Evolutionary conservation across 2,888 invertebrate genomes (phyloP).

Genomic region (Ennomos quercinarius): DNA sequence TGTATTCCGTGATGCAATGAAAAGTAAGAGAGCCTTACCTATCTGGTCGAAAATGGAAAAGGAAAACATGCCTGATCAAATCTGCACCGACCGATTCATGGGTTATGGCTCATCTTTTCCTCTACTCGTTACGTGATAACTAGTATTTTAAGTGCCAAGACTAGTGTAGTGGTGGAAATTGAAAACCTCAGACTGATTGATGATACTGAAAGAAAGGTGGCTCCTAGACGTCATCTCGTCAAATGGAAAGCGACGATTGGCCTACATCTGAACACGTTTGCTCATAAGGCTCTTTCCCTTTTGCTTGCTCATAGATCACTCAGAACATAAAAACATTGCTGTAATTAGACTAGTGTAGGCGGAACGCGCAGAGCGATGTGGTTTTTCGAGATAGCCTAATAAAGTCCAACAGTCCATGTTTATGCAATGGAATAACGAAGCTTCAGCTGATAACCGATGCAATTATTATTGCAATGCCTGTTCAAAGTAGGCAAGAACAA

Average conservation of each 20-base stretch:
- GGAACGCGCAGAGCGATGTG: background rate
- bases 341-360: background rate
- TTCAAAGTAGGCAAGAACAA: slow-evolving; percentile 22
- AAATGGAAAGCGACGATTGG: background rate
- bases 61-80: too few species aligned
- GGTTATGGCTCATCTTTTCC: too few species aligned
- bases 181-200: too few species aligned
- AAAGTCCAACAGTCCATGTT: background rate
- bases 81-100: too few species aligned
- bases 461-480: slow-evolving; percentile 24
- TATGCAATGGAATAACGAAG: slow-evolving; percentile 15
- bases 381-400: background rate
- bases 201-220: too few species aligned
- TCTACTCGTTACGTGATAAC: too few species aligned
- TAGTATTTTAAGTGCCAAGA: too few species aligned
- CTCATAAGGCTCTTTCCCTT: background rate
- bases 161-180: too few species aligned
- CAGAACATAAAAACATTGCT: background rate
- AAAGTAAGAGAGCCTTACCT: too few species aligned
- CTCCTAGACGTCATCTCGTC: background rate
- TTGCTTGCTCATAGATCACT: too few species aligned
- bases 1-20: too few species aligned
- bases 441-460: slow-evolving; percentile 9
- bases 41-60: too few species aligned
- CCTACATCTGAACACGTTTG: background rate